Percentiles rank a stretch among this genome's conserved stretches.
phyloP scores from a whole-genome alignment of 92 coral and sea anemone genomes.

The Zoanthus sansibaricus region DNA sequence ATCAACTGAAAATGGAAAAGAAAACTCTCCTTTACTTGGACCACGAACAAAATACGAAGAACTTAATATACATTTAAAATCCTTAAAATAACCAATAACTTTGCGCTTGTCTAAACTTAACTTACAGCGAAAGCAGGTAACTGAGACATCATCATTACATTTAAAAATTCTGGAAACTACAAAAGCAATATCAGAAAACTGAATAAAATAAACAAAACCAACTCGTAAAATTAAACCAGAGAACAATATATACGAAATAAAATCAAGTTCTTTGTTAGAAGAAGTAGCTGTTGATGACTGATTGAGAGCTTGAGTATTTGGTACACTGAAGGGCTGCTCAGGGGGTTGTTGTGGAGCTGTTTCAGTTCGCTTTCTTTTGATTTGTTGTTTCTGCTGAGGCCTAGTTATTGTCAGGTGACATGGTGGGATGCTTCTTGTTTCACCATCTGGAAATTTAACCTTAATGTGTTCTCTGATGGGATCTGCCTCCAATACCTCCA shows the following conservation, averaged over 20 bases:
- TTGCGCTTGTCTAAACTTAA: neutral
- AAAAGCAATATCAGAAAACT: conserved; percentile 7
- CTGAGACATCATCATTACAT: conserved; percentile 11
- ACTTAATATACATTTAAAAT: neutral
- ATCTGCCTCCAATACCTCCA: neutral
- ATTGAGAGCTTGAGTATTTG: neutral
- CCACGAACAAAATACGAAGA: conserved; percentile 19
- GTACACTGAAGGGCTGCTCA: neutral
- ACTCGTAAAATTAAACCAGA: conserved; percentile 16
- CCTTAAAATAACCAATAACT: conserved; percentile 17
- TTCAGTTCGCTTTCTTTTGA: neutral
- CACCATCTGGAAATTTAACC: neutral
- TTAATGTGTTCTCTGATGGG: neutral
- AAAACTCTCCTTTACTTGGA: neutral
- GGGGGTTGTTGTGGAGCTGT: conserved; percentile 7
- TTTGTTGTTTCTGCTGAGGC: conserved; percentile 8
- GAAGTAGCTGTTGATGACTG: conserved; percentile 4
- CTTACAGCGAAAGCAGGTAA: conserved; percentile 7
- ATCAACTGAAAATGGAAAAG: neutral
- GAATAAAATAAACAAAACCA: conserved; percentile 30
- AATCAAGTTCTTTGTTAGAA: conserved; percentile 4
- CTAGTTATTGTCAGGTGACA: neutral
- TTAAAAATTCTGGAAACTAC: conserved; percentile 27
- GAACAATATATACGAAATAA: neutral
- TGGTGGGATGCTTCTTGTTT: conserved; percentile 4